These are phyloP conservation scores for Eretmocerus hayati DNA, from an alignment of 2,888 invertebrate genomes.

Conservation along the genomic window DNA sequence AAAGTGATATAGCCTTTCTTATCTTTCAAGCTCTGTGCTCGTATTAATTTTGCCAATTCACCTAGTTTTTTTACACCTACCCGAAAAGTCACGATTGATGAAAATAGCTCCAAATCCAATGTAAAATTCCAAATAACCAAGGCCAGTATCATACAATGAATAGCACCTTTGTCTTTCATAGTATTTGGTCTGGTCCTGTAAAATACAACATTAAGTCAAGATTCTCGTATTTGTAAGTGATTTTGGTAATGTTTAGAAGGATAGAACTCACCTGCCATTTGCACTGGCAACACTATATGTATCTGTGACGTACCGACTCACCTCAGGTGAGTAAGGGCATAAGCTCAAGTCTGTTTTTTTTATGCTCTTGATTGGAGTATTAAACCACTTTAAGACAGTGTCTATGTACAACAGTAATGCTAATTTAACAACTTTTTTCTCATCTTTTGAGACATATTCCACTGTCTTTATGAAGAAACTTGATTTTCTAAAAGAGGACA, in stretches of 20 bases:
- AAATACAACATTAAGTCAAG: background rate
- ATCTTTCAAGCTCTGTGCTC: conserved; percentile 31
- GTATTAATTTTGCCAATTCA: conserved; percentile 34
- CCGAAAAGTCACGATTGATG: conserved; percentile 27
- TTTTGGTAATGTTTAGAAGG: background rate
- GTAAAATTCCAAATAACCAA: conserved; percentile 33
- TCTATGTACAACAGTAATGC: conserved; percentile 37
- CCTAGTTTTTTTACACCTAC: conserved; percentile 33
- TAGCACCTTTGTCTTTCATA: conserved; percentile 37
- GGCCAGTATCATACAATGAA: conserved; percentile 38
- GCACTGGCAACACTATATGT: conserved; percentile 32
- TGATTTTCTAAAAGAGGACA: conserved; percentile 22
- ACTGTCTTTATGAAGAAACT: conserved; percentile 32
- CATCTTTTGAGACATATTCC: conserved; percentile 20
- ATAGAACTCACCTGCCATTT: conserved; percentile 32
- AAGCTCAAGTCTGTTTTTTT: conserved; percentile 28
- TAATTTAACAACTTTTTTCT: conserved; percentile 28
- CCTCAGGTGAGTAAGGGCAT: conserved; percentile 29
- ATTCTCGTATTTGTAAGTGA: background rate
- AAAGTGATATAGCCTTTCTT: conserved; percentile 33
- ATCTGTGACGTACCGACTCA: conserved; percentile 31
- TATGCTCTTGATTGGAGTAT: conserved; percentile 29
- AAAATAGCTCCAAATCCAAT: conserved; percentile 36
- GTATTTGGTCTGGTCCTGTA: conserved; percentile 35
- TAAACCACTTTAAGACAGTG: conserved; percentile 33